A percentile compares a stretch with the other conserved stretches of the same genome.
These are phyloP conservation scores for Callionymus lyra DNA, from an alignment of 2,113 vertebrate species.

Conservation along the genomic window DNA sequence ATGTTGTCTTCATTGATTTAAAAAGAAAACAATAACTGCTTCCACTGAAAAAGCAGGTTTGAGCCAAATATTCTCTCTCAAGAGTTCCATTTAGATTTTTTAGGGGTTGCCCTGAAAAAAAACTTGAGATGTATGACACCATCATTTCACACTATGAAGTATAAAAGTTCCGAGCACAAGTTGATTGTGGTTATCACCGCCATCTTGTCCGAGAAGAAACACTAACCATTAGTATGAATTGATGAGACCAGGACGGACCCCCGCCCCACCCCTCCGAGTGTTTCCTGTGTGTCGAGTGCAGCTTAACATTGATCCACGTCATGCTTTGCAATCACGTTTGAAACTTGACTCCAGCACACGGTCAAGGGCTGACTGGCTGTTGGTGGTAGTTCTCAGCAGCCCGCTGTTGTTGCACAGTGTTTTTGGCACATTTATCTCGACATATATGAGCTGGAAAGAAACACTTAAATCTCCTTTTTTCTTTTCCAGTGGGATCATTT, in stretches of 20 bases:
- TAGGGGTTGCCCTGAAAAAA: too few species aligned
- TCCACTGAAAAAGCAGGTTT: too few species aligned
- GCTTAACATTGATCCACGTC: conserved; percentile 11
- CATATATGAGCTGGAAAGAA: conserved; percentile 16
- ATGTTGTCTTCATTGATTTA: too few species aligned
- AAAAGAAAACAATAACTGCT: too few species aligned
- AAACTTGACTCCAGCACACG: conserved; percentile 35
- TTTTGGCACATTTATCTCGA: conserved; percentile 8
- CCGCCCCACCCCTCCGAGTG: too few species aligned
- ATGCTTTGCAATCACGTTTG: conserved; percentile 4
- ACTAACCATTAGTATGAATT: conserved; percentile 29
- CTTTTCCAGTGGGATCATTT: conserved; percentile 2
- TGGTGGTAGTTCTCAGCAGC: conserved; percentile 11
- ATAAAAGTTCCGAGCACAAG: too few species aligned
- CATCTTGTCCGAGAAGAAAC: too few species aligned
- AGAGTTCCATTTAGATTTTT: too few species aligned
- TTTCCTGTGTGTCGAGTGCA: conserved; percentile 36
- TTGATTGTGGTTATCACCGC: too few species aligned
- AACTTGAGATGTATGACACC: too few species aligned
- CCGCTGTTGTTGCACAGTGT: conserved; percentile 25
- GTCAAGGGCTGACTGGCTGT: conserved; percentile 25
- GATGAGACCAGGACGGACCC: conserved; percentile 17
- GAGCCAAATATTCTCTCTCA: too few species aligned
- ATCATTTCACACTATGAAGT: too few species aligned
- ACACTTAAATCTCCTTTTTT: conserved; percentile 3